phyloP scores from a whole-genome alignment of 2,113 vertebrate genomes.

The Mugil cephalus region DNA sequence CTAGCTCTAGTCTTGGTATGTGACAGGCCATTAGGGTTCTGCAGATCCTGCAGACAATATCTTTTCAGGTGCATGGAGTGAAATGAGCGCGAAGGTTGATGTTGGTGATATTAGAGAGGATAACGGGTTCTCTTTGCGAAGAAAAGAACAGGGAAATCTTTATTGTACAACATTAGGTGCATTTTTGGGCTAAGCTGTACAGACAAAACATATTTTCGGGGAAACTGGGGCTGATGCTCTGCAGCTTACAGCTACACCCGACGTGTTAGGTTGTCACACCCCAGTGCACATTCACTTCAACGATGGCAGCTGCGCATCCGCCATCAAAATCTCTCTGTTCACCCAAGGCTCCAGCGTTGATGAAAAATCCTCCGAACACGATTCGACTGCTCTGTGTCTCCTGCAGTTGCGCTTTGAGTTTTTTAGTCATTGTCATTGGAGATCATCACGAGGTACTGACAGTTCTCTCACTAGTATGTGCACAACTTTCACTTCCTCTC shows the following conservation, averaged over 20 bases:
- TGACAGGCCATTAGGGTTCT: neutral
- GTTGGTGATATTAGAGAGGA: too few species aligned
- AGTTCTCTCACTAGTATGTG: constrained; percentile 6
- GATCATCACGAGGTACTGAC: neutral
- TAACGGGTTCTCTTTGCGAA: too few species aligned
- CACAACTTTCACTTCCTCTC: constrained; percentile 56
- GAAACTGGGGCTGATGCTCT: neutral
- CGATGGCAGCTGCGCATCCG: neutral
- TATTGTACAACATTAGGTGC: too few species aligned
- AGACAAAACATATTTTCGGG: neutral
- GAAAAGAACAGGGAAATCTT: too few species aligned
- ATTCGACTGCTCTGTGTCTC: neutral
- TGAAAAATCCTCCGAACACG: neutral
- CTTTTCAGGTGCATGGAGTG: neutral
- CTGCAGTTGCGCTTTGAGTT: neutral
- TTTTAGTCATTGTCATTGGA: neutral
- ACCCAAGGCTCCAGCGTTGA: neutral
- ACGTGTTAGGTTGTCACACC: neutral
- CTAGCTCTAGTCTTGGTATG: neutral
- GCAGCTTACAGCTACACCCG: too few species aligned
- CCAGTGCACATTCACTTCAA: neutral
- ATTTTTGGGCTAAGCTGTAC: too few species aligned
- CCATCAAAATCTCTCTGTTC: neutral
- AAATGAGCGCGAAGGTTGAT: too few species aligned
- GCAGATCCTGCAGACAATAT: neutral